Conservation (phyloP, 1,140 invertebrate genomes). For the Trinorchestia longiramus region DNA sequence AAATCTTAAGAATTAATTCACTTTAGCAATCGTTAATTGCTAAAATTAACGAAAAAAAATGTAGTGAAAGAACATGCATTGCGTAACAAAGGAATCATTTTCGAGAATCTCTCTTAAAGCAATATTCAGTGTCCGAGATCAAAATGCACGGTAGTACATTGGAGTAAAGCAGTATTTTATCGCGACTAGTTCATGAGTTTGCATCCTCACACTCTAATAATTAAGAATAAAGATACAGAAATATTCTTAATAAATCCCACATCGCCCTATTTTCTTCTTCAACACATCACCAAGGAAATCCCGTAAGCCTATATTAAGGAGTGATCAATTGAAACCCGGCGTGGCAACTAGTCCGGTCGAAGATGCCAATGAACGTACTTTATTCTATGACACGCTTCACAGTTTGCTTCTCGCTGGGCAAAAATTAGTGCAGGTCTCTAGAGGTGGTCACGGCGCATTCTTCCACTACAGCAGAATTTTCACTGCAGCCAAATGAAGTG, state of each 20-base stretch:
- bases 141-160: neutral
- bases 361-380: neutral
- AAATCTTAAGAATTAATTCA: neutral
- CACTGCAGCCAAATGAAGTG: neutral
- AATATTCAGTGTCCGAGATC: neutral
- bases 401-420: slow-evolving; percentile 1
- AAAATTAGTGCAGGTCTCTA: neutral
- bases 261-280: neutral
- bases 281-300: neutral
- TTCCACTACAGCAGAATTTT: neutral
- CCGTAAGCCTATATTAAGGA: no score
- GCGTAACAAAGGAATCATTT: neutral
- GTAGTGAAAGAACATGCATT: neutral
- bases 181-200: neutral
- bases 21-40: neutral
- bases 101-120: neutral
- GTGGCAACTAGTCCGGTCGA: neutral
- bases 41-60: neutral
- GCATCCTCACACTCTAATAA: neutral
- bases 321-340: neutral
- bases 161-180: neutral
- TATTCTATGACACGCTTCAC: neutral
- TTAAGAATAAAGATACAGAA: neutral
- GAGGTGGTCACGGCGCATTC: slow-evolving; percentile 2
- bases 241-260: no score